These are phyloP conservation scores for Neosilurus mollespiculum DNA, from an alignment of 2,797 vertebrate species.

Conservation along the genomic window DNA sequence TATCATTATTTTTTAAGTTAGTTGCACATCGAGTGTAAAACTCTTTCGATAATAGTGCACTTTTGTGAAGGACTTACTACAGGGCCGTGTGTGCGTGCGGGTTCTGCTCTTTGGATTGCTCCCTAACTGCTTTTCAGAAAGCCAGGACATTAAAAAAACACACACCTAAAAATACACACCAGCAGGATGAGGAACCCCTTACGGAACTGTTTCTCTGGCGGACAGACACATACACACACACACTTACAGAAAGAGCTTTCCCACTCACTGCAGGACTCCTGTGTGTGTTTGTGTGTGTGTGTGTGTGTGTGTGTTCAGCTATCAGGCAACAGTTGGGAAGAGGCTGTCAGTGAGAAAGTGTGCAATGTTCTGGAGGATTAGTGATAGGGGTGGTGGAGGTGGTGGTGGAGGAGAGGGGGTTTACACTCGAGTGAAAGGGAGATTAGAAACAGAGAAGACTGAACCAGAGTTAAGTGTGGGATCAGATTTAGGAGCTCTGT, in stretches of 20 bases:
- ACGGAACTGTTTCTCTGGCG: conserved; percentile 8
- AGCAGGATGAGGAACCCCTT: conserved; percentile 48
- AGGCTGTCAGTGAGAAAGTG: conserved; percentile 60
- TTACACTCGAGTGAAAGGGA: conserved; percentile 49
- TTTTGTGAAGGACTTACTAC: conserved; percentile 67
- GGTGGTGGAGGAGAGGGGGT: not conserved
- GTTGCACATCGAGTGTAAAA: conserved; percentile 60
- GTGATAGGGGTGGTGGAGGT: conserved; percentile 15
- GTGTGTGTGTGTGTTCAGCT: conserved; percentile 50
- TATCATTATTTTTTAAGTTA: too few relatives aligned
- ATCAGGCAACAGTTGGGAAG: conserved; percentile 64
- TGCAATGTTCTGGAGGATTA: conserved; percentile 49
- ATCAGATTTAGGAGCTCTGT: conserved; percentile 9
- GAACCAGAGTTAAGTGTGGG: not conserved
- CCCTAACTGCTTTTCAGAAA: not conserved
- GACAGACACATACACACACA: not conserved
- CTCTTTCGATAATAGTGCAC: conserved; percentile 48
- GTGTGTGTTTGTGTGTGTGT: conserved; percentile 28
- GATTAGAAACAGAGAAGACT: conserved; percentile 26
- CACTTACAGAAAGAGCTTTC: not conserved
- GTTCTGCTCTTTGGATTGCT: conserved; percentile 55
- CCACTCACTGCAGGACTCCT: not conserved
- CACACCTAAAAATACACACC: conserved; percentile 70
- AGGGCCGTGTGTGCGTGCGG: conserved; percentile 29
- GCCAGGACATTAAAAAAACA: conserved; percentile 5